phyloP scores from a whole-genome alignment of 1,140 invertebrate species.

The Aradophagus sp. region DNA sequence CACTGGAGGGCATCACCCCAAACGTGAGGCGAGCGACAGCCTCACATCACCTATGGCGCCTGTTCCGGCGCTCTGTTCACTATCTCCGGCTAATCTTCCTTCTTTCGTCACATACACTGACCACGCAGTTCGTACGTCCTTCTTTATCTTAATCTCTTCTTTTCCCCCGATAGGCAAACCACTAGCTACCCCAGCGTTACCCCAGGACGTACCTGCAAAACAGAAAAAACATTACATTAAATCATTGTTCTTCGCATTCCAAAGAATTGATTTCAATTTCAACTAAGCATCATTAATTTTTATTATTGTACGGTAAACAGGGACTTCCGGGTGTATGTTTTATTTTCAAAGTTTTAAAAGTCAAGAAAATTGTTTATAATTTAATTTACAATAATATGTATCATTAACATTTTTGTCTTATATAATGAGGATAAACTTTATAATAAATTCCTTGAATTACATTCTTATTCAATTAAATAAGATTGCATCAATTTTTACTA shows the following conservation, averaged over 20 bases:
- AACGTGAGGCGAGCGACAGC: constrained; percentile 73
- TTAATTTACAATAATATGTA: too few relatives aligned
- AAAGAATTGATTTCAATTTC: neutral
- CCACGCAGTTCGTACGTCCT: constrained; percentile 37
- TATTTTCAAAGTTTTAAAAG: too few relatives aligned
- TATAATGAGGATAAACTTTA: too few relatives aligned
- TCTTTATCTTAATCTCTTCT: constrained; percentile 49
- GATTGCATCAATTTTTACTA: too few relatives aligned
- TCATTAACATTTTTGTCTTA: too few relatives aligned
- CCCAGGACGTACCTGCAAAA: constrained; percentile 72
- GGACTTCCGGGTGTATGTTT: too few relatives aligned
- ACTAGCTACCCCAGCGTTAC: constrained; percentile 70
- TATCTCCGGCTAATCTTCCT: constrained; percentile 49
- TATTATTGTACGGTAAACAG: too few relatives aligned
- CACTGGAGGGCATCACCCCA: constrained; percentile 75
- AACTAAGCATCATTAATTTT: neutral
- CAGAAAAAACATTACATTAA: neutral
- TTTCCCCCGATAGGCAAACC: constrained; percentile 60
- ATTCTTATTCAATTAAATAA: too few relatives aligned
- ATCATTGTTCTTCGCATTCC: neutral
- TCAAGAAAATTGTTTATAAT: too few relatives aligned
- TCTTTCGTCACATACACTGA: constrained; percentile 46
- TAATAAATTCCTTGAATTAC: too few relatives aligned
- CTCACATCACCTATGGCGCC: constrained; percentile 73
- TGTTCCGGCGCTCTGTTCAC: constrained; percentile 61